Evolutionary conservation across 2,888 invertebrate species (phyloP), one percentile per base, ranked within the genome.

Genomic region (Corbicula japonica): DNA sequence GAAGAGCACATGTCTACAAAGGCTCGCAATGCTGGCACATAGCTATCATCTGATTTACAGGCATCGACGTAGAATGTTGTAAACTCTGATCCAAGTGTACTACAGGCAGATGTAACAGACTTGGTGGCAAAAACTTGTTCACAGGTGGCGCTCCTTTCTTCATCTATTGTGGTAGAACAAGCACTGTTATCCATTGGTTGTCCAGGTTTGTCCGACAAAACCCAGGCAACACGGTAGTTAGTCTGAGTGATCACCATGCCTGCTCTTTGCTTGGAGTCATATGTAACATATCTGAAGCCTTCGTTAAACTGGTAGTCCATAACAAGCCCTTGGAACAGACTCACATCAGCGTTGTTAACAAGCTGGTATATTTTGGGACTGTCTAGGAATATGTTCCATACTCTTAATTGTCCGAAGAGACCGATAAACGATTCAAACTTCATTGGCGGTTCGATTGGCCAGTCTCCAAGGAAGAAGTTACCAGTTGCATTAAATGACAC

Each of bases 341-440:
- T 46, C 8, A 75, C n/a, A 28, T 46, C 60, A n/a, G 52, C 41
- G 38, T 54, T 46, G 34, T 32, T 62, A 6, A 61, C 63, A 4
- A 75, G 66, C 15, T 63, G 38, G n/a, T 63, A 62, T 30, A 71
- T 34, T 28, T 75, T 60, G 38, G 35, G 5, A 2, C n/a, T 35
- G 30, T 80, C 66, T 26, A 87, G 58, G 28, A 72, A 65, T 32
- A 66, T 69, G 38, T 82, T 76, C 87, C 88, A 88, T 3, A 86
- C 66, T 44, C 85, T 70, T 0, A 89, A 52, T 56, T 85, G 84
- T 60, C 86, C 80, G 44, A 80, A 46, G 6, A 75, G 30, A 1
- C 83, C 83, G 21, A 35, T 15, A 34, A 80, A 75, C 6, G n/a
- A 18, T 12, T 71, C 72, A 72, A 83, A 80, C 1, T 70, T 30